A percentile compares a stretch with the other conserved stretches of the same genome.
Conservation (phyloP, 1,140 invertebrate species). For the Ceratosolen fusciceps region DNA sequence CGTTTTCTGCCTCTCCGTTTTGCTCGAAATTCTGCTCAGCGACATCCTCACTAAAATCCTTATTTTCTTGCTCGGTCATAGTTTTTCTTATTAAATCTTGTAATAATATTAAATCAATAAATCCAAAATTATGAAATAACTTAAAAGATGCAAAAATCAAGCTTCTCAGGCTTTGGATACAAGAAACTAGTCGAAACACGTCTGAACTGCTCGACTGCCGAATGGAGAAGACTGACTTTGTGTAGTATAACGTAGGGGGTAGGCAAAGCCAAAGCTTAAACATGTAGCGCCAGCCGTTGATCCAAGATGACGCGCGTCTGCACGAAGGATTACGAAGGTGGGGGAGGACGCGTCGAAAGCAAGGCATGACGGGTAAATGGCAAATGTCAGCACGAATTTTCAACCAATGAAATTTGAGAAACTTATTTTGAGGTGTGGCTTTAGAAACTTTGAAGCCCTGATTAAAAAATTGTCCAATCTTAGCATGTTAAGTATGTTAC, state of each 20-base stretch:
- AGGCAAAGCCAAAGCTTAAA: constrained; percentile 17
- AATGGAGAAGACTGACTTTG: constrained; percentile 60
- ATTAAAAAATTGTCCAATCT: no score
- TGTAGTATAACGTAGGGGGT: neutral
- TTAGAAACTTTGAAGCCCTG: neutral
- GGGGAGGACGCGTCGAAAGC: constrained; percentile 47
- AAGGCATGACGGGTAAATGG: constrained; percentile 55
- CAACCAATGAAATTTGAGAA: neutral
- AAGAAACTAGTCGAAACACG: constrained; percentile 48
- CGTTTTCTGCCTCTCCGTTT: constrained; percentile 67
- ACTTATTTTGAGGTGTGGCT: neutral
- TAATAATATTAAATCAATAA: neutral
- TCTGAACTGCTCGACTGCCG: constrained; percentile 59
- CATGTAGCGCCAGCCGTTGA: constrained; percentile 3
- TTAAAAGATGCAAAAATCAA: neutral
- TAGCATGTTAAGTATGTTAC: no score
- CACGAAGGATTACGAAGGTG: neutral
- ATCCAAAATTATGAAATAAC: neutral
- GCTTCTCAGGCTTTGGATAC: constrained; percentile 5
- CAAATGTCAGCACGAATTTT: neutral
- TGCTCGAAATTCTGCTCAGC: constrained; percentile 69
- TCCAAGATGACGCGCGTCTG: constrained; percentile 23
- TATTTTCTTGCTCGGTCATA: constrained; percentile 70
- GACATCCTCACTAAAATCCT: constrained; percentile 70
- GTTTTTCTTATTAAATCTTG: constrained; percentile 21